A percentile compares a stretch with the other conserved stretches of the same genome.
These are phyloP conservation scores for Syrista parreyssii DNA, from an alignment of 2,888 invertebrate species.

Conservation along the genomic window DNA sequence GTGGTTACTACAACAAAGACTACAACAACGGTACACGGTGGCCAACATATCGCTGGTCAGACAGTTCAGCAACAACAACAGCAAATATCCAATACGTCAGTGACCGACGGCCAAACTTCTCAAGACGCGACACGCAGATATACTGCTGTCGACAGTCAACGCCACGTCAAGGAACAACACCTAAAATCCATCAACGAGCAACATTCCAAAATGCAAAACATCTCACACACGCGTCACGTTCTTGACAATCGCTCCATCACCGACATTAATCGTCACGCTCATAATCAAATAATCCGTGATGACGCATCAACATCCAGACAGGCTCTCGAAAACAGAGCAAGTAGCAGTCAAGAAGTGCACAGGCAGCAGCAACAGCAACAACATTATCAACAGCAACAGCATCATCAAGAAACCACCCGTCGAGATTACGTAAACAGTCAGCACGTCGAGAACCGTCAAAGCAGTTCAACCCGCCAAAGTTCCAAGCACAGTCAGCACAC, in stretches of 20 bases:
- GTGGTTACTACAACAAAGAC: slow-evolving; percentile 68
- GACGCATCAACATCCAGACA: slow-evolving; percentile 29
- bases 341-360: slow-evolving; percentile 28
- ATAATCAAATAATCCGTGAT: slow-evolving; percentile 27
- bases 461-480: slow-evolving; percentile 25
- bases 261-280: slow-evolving; percentile 22
- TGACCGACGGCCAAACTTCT: neutral
- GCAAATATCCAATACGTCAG: neutral
- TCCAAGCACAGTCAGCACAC: slow-evolving; percentile 60
- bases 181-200: slow-evolving; percentile 25
- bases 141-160: slow-evolving; percentile 29
- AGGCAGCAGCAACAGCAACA: slow-evolving; percentile 15
- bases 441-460: slow-evolving; percentile 42
- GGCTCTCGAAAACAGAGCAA: slow-evolving; percentile 32
- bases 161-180: slow-evolving; percentile 31
- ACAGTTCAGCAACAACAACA: slow-evolving; percentile 34
- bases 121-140: slow-evolving; percentile 12
- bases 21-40: slow-evolving; percentile 63
- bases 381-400: slow-evolving; percentile 12
- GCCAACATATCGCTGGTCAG: slow-evolving; percentile 49
- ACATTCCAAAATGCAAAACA: slow-evolving; percentile 25
- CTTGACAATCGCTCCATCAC: slow-evolving; percentile 36
- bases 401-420: slow-evolving; percentile 39
- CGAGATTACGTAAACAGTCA: slow-evolving; percentile 54
- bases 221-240: slow-evolving; percentile 27